These are phyloP conservation scores for Tenebrosternarchus preto DNA, from an alignment of 2,113 vertebrate genomes.

Conservation along the genomic window DNA sequence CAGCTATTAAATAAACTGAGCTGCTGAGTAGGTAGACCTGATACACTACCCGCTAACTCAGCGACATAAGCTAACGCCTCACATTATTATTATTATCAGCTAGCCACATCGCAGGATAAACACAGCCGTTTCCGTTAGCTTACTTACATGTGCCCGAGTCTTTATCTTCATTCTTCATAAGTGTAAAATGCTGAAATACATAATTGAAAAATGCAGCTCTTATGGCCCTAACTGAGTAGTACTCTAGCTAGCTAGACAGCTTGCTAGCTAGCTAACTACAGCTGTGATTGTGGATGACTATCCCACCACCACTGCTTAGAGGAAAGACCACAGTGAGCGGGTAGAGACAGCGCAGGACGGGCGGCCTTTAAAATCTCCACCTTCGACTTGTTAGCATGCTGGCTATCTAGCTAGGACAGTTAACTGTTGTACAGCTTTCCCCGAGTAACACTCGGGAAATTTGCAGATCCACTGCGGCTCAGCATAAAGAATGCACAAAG, in stretches of 20 bases:
- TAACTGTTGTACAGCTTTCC: neutral
- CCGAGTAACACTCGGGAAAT: neutral
- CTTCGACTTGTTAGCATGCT: neutral
- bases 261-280: neutral
- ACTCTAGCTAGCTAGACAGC: neutral
- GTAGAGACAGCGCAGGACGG: neutral
- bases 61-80: neutral
- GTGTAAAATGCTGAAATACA: neutral
- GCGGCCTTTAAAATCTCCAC: constrained; percentile 11
- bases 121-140: neutral
- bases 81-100: neutral
- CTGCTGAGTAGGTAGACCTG: neutral
- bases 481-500: neutral
- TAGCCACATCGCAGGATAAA: constrained; percentile 3
- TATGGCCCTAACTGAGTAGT: neutral
- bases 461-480: neutral
- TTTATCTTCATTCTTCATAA: constrained; percentile 26
- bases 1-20: neutral
- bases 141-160: constrained; percentile 17
- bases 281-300: neutral
- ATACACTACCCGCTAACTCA: neutral
- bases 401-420: neutral
- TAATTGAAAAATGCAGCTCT: neutral
- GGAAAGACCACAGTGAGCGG: neutral
- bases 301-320: neutral